Evolutionary conservation across 2,113 vertebrate species (phyloP).

Genomic region (Columba janthina): DNA sequence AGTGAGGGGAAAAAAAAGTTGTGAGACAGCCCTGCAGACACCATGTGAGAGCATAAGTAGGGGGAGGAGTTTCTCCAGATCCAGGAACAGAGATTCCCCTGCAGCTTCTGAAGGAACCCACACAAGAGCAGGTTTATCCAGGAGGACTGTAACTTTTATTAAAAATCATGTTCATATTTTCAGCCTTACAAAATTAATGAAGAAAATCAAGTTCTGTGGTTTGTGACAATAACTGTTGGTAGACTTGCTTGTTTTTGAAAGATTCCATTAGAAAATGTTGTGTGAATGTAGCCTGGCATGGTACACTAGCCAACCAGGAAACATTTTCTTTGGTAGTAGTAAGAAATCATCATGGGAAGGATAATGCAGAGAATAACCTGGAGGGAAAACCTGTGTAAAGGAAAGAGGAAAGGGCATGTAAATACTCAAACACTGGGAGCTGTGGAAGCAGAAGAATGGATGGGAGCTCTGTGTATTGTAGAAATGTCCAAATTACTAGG

Average conservation of each 20-base stretch:
- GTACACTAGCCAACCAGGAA: neutral
- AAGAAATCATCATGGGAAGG: neutral
- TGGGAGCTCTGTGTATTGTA: accelerated
- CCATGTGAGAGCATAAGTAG: no score
- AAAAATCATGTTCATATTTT: neutral
- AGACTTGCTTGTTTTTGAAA: neutral
- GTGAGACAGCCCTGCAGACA: neutral
- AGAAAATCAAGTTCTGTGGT: neutral
- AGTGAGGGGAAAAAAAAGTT: neutral
- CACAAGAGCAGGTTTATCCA: neutral
- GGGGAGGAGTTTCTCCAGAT: neutral
- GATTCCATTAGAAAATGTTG: neutral
- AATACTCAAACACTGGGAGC: neutral
- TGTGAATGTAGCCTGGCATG: neutral
- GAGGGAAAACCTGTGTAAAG: neutral
- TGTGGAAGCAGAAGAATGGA: neutral
- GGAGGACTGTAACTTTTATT: neutral
- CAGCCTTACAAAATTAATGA: neutral
- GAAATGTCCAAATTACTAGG: neutral
- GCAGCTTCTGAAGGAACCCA: neutral
- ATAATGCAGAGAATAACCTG: neutral
- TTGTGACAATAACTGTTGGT: neutral
- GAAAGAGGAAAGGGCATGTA: neutral
- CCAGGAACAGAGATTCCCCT: neutral
- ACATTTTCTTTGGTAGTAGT: neutral